Percentiles rank a stretch among this genome's conserved stretches.
Conservation (phyloP, 2,888 invertebrate species). For the Leptinotarsa rubiginosa region DNA sequence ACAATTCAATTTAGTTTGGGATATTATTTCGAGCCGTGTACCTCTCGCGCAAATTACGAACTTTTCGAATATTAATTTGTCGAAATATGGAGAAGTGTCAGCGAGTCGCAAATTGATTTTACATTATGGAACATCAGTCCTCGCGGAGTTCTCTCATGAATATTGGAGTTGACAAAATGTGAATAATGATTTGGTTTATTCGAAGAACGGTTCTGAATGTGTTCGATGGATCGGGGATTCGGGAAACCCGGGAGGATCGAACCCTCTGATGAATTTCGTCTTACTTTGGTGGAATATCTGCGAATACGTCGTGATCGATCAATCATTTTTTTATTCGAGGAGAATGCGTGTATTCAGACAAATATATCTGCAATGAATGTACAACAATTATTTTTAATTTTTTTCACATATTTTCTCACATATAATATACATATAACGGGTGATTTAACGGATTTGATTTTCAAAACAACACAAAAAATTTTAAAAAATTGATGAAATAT, state of each 20-base stretch:
- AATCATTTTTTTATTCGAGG: not conserved
- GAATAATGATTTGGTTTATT: constrained; percentile 10
- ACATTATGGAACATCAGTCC: constrained; percentile 18
- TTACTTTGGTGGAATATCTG: not conserved
- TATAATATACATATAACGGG: too few species aligned
- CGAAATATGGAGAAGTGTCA: constrained; percentile 15
- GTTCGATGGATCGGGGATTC: not conserved
- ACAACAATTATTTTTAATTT: not conserved
- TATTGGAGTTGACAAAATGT: constrained; percentile 14
- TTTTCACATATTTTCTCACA: too few species aligned
- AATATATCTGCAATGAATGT: not conserved
- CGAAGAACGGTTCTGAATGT: not conserved
- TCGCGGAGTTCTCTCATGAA: constrained; percentile 15
- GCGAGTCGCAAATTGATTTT: constrained; percentile 25
- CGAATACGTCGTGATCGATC: not conserved
- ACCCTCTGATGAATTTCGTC: not conserved
- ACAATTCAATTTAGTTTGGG: constrained; percentile 14
- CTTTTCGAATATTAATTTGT: constrained; percentile 24
- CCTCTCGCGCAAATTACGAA: constrained; percentile 11
- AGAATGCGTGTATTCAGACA: not conserved
- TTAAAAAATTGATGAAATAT: too few species aligned
- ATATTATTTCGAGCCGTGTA: constrained; percentile 4
- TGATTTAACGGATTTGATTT: too few species aligned
- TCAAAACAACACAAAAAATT: too few species aligned
- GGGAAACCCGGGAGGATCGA: not conserved